Evolutionary conservation across 1,140 invertebrate genomes (phyloP), one percentile per base, ranked within the genome.

Genomic region (Meloidogyne floridensis): DNA sequence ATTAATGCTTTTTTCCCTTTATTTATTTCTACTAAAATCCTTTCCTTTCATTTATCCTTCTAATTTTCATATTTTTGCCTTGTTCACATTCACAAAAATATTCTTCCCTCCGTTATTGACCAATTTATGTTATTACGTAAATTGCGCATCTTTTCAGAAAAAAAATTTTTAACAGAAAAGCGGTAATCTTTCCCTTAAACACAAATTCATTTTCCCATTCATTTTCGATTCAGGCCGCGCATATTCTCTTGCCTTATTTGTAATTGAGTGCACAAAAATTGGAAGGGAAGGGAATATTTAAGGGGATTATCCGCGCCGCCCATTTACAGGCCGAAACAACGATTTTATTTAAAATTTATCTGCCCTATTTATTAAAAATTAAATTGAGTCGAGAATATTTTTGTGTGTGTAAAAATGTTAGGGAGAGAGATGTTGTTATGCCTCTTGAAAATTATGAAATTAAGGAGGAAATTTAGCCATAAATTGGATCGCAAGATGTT

Each of bases 31-130:
- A 47, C 13, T 65, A 65, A 65, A 65, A n/a, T 15, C 15, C 15
- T 13, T 65, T n/a, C 7, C n/a, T 8, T n/a, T 65, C 10, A n/a
- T n/a, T 18, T n/a, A n/a, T 8, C n/a, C 59, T n/a, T 65, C 59
- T 65, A 65, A 65, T 65, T 65, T 65, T 65, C 59, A 65, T n/a
- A 65, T 65, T n/a, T 47, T 65, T 65, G 59, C 59, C 59, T 65
- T 65, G n/a, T 65, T 65, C 59, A 65, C n/a, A n/a, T 59, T 59
- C 47, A 32, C 32, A 32, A 32, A 32, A 32, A 32, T 56, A 56
- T 56, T 56, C 13, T 56, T 11, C 54, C 13, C 3, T 15, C 13
- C 11, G 13, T 15, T 15, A 15, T 15, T 65, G 15, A 65, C 59
- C 59, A 65, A 65, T 65, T 65, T 65, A 6, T n/a, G 13, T 65